phyloP scores from a whole-genome alignment of 2,113 vertebrate genomes.

The Seriola quinqueradiata region DNA sequence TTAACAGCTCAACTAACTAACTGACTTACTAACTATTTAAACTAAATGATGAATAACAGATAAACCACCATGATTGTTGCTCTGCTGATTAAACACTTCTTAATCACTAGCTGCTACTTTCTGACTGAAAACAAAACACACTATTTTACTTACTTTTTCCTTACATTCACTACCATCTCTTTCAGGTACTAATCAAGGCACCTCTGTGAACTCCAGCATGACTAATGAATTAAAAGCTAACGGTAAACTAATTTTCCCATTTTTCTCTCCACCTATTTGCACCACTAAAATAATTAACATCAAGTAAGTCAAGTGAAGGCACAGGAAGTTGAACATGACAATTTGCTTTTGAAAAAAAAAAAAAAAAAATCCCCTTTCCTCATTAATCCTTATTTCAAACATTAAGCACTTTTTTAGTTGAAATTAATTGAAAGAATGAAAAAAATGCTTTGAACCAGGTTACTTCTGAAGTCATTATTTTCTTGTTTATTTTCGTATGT shows the following conservation, averaged over 20 bases:
- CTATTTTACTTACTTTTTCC: constrained; percentile 45
- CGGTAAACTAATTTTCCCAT: constrained; percentile 57
- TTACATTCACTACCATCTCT: constrained; percentile 16
- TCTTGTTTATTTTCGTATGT: neutral
- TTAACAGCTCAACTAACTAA: neutral
- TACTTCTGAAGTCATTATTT: neutral
- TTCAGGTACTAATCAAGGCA: constrained; percentile 49
- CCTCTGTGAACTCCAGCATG: neutral
- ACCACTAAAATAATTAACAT: neutral
- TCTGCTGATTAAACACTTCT: neutral
- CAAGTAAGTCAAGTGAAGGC: neutral
- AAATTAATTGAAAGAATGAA: neutral
- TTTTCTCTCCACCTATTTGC: neutral
- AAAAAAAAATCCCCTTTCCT: neutral
- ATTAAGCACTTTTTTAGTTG: neutral
- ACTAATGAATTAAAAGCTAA: fast-evolving
- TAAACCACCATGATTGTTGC: neutral
- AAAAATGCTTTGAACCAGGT: neutral
- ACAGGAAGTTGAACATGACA: neutral
- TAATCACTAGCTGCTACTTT: neutral
- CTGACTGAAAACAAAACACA: constrained; percentile 3
- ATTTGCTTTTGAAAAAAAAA: neutral
- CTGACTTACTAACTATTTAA: neutral
- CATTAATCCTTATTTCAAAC: neutral
- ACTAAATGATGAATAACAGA: neutral